Conservation (phyloP, 2,113 vertebrate genomes). For the Melanostigma gelatinosum region DNA sequence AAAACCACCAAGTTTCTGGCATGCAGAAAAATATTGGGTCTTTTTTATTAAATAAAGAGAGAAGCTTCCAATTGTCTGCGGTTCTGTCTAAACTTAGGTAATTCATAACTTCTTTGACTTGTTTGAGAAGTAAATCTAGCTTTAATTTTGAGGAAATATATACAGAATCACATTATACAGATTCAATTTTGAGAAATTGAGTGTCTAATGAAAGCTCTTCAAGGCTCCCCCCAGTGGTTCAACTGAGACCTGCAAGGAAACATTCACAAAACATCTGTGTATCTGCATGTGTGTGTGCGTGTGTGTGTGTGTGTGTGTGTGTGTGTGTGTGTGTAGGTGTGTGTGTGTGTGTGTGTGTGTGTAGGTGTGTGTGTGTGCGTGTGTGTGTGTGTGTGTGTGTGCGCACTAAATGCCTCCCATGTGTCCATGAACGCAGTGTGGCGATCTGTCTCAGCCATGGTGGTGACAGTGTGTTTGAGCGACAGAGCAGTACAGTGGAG, state of each 20-base stretch:
- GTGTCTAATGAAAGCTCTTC: conserved; percentile 9
- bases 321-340: background rate
- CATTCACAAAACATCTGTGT: conserved; percentile 40
- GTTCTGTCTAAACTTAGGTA: conserved; percentile 43
- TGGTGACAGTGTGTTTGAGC: conserved; percentile 77
- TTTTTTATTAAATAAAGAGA: conserved; percentile 62
- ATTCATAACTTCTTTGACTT: conserved; percentile 42
- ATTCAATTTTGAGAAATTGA: conserved; percentile 20
- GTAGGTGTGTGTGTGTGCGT: conserved; percentile 6
- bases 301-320: conserved; percentile 2
- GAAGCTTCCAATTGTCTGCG: conserved; percentile 54
- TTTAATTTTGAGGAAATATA: conserved; percentile 42
- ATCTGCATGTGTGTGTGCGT: conserved; percentile 13
- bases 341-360: conserved; percentile 11
- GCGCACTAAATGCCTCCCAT: conserved; percentile 52
- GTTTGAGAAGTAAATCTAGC: conserved; percentile 22
- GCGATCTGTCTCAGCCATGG: conserved; percentile 52
- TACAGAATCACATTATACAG: conserved; percentile 7
- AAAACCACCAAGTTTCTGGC: conserved; percentile 69
- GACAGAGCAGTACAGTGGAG: conserved; percentile 69
- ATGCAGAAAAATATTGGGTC: conserved; percentile 59
- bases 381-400: background rate
- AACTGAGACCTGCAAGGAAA: conserved; percentile 42
- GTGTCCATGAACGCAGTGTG: conserved; percentile 45
- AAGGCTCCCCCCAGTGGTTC: conserved; percentile 73